Evolutionary conservation across 2,113 vertebrate genomes (phyloP), one percentile per base, ranked within the genome.

Genomic region (Elanoides forficatus): DNA sequence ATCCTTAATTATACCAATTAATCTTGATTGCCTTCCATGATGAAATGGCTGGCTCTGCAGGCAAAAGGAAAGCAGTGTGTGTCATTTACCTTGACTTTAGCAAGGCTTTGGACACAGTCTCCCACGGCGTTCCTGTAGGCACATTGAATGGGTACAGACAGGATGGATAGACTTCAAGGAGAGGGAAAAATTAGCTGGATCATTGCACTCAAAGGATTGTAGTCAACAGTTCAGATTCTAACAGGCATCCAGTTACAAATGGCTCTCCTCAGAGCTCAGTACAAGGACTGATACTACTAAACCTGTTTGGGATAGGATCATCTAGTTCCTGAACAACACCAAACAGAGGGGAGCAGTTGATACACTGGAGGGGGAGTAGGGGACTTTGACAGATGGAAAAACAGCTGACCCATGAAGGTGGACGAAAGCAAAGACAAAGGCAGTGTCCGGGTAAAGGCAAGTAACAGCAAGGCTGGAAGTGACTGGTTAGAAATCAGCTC

Each of bases 1-100:
- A 95, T 58, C 79, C 87, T 94, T 96, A 96, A 96, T 97, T 96
- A 96, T 90, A 58, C 81, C 87, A 93, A 96, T 97, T 97, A 95
- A 95, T 96, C 95, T 94, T 91, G 91, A 96, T 96, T 96, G 81
- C 79, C 34, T 87, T 95, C 58, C 70, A 80, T 13, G 40, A 82
- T 42, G 32, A 89, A 95, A 50, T 55, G 27, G 40, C 70, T 56
- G 70, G 73, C 19, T 88, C 56, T 94, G 40, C 87, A 93, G 91
- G 94, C 81, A 75, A 93, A 68, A 26, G 42, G 43, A 95, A 91
- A 85, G 70, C 1, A 5, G 43, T 38, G 26, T 42, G 15, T 70
- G n/a, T 34, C 89, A 75, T 87, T 88, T 96, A 86, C 86, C 48
- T 92, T 75, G 38, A 70, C 59, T 91, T 81, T 29, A 87, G 52